Conservation (phyloP, 1,140 invertebrate species). For the Lepidurus couesii region DNA sequence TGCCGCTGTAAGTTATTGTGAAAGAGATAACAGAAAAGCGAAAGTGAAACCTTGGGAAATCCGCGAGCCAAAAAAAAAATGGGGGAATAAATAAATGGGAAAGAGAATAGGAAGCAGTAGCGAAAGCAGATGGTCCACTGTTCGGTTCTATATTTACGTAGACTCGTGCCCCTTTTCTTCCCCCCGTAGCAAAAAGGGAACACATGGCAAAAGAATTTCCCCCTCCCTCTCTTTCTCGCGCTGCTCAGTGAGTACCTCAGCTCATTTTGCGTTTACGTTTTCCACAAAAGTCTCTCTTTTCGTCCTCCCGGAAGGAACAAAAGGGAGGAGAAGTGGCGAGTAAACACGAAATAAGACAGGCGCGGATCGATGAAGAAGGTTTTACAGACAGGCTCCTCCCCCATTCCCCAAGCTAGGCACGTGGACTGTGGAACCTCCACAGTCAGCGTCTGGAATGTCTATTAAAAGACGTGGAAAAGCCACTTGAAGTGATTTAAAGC, state of each 20-base stretch:
- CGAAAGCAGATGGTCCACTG: constrained; percentile 7
- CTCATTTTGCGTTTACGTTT: constrained; percentile 1
- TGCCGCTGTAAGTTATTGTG: constrained; percentile 24
- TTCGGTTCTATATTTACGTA: constrained; percentile 13
- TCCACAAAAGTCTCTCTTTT: not conserved
- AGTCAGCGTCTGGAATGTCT: not conserved
- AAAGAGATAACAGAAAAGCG: too few species aligned
- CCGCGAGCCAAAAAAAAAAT: not conserved
- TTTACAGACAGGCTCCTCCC: not conserved
- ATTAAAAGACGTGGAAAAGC: constrained; percentile 10
- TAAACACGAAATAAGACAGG: not conserved
- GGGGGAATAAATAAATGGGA: not conserved
- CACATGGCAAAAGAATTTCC: constrained; percentile 4
- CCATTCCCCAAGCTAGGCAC: not conserved
- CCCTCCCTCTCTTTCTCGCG: not conserved
- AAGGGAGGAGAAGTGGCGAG: not conserved
- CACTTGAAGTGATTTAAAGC: constrained; percentile 13
- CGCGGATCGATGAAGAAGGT: constrained; percentile 13
- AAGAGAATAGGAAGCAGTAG: not conserved
- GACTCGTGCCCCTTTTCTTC: constrained; percentile 8
- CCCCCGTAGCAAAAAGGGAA: not conserved
- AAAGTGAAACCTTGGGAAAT: not conserved
- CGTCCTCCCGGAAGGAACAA: not conserved
- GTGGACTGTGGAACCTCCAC: not conserved
- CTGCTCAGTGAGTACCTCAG: constrained; percentile 9